Conservation (phyloP, 2,888 invertebrate genomes). For the Papilio protenor region DNA sequence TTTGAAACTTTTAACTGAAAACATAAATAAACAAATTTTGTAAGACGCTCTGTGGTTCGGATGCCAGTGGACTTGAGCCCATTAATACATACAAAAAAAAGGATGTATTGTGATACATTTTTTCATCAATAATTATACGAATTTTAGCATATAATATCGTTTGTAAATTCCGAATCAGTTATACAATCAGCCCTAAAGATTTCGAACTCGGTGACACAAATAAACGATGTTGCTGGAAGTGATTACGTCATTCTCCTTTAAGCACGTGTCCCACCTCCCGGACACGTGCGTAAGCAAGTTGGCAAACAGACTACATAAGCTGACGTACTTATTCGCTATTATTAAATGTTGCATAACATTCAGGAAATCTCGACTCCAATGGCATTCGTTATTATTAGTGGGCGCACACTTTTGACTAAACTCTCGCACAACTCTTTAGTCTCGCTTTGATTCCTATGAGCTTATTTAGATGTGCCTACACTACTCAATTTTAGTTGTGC, state of each 20-base stretch:
- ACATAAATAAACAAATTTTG: conserved; percentile 56
- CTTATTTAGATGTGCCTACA: no score
- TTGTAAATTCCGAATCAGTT: not conserved
- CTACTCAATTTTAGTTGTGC: no score
- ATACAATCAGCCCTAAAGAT: not conserved
- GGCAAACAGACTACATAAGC: conserved; percentile 23
- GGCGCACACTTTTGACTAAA: no score
- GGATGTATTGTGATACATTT: not conserved
- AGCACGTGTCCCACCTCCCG: conserved; percentile 19
- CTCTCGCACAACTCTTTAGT: no score
- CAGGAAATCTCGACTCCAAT: no score
- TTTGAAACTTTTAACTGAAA: conserved; percentile 76
- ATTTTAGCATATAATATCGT: no score
- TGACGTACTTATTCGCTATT: not conserved
- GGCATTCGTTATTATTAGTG: no score
- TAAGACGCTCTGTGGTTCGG: not conserved
- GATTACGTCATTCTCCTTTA: conserved; percentile 27
- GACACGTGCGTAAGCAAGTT: conserved; percentile 35
- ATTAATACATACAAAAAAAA: not conserved
- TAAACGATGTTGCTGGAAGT: conserved; percentile 14
- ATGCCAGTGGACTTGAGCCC: not conserved
- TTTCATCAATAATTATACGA: no score
- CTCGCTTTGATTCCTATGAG: no score
- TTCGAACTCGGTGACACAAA: not conserved
- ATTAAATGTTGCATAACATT: not conserved